Conservation (phyloP, 1,140 invertebrate genomes). For the Drosophila insularis region DNA sequence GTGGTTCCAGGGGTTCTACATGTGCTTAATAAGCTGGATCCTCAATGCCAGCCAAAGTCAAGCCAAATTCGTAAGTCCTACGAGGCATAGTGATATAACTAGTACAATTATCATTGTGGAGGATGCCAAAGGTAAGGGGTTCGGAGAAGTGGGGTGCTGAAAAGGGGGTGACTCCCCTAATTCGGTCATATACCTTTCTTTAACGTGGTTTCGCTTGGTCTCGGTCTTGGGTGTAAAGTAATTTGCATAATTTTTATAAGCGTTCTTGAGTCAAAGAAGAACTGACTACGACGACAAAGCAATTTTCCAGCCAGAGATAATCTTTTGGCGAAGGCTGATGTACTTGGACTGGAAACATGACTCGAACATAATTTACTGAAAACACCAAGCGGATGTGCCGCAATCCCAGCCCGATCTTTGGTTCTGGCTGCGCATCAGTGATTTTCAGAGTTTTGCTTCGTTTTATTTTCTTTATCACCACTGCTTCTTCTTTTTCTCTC, state of each 20-base stretch:
- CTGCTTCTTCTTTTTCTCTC: slow-evolving; percentile 2
- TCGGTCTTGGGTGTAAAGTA: slow-evolving; percentile 64
- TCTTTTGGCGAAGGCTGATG: slow-evolving; percentile 49
- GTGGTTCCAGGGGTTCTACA: background rate
- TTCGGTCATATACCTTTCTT: background rate
- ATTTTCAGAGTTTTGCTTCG: slow-evolving; percentile 20
- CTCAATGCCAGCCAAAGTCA: slow-evolving; percentile 31
- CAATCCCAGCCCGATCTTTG: slow-evolving; percentile 46
- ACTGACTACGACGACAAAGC: slow-evolving; percentile 22
- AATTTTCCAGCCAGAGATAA: slow-evolving; percentile 64
- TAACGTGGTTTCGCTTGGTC: slow-evolving; percentile 53
- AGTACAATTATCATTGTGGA: slow-evolving; percentile 81
- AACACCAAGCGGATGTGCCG: slow-evolving; percentile 65
- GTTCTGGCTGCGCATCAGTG: slow-evolving; percentile 58
- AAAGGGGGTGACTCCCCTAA: background rate
- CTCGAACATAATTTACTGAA: slow-evolving; percentile 79
- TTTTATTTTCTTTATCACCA: slow-evolving; percentile 7
- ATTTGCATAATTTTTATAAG: slow-evolving; percentile 74
- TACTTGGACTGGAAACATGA: slow-evolving; percentile 60
- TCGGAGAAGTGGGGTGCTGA: background rate
- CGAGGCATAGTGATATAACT: slow-evolving; percentile 64
- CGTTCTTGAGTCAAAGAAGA: slow-evolving; percentile 28
- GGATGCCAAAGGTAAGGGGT: slow-evolving; percentile 78
- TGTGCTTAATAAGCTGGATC: slow-evolving; percentile 14
- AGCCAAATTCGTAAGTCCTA: slow-evolving; percentile 73